Percentiles rank a stretch among this genome's conserved stretches.
Conservation (phyloP, 2,888 invertebrate species). For the Sarcophaga variegata region DNA sequence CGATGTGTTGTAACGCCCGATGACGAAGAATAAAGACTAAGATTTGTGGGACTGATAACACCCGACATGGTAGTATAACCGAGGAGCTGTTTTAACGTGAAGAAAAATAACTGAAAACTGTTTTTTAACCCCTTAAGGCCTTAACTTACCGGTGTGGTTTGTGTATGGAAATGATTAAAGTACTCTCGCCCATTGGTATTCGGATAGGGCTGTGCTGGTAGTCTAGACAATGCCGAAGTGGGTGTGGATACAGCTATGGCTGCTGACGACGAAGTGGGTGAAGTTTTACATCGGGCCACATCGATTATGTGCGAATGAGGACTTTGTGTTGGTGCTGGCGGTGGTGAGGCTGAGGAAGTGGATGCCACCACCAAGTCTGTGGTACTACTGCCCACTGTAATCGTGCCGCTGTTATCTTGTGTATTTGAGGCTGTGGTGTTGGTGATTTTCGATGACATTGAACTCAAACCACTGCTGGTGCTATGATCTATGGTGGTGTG, state of each 20-base stretch:
- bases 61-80: slow-evolving; percentile 94
- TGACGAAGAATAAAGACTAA: slow-evolving; percentile 91
- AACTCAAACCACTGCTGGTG: slow-evolving; percentile 59
- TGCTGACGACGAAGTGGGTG: slow-evolving; percentile 63
- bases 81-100: slow-evolving; percentile 87
- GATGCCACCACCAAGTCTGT: slow-evolving; percentile 68
- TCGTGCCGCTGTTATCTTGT: slow-evolving; percentile 62
- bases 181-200: slow-evolving; percentile 85
- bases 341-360: slow-evolving; percentile 65
- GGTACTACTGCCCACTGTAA: slow-evolving; percentile 69
- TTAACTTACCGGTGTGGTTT: slow-evolving; percentile 85
- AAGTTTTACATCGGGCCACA: slow-evolving; percentile 72
- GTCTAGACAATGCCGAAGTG: slow-evolving; percentile 72
- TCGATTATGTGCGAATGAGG: slow-evolving; percentile 75
- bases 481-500: slow-evolving; percentile 67
- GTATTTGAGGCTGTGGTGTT: slow-evolving; percentile 61
- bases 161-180: slow-evolving; percentile 95
- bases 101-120: background rate
- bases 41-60: slow-evolving; percentile 93
- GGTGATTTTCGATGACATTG: slow-evolving; percentile 60
- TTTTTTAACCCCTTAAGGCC: background rate
- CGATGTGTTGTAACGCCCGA: slow-evolving; percentile 83
- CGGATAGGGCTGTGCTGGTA: slow-evolving; percentile 82
- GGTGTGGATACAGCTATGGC: slow-evolving; percentile 69
- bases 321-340: slow-evolving; percentile 74